phyloP scores from a whole-genome alignment of 1,140 invertebrate genomes.

The Rhyzopertha dominica region DNA sequence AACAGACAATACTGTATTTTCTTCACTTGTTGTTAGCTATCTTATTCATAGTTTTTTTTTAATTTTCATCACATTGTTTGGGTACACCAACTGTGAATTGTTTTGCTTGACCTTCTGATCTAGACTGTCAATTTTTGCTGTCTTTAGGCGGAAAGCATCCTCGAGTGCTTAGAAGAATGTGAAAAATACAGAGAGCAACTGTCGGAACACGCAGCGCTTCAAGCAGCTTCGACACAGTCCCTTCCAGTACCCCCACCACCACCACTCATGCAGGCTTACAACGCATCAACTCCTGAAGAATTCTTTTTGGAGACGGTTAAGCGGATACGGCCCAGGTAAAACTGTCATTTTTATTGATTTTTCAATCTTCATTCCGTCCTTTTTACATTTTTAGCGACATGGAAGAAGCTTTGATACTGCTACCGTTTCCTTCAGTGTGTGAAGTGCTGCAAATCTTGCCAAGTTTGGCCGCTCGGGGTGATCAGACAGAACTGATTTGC shows the following conservation, averaged over 20 bases:
- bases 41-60: too few relatives aligned
- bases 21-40: too few relatives aligned
- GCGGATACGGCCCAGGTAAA: constrained; percentile 67
- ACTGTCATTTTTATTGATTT: neutral
- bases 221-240: constrained; percentile 35
- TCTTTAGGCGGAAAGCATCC: constrained; percentile 75
- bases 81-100: neutral
- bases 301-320: constrained; percentile 77
- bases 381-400: constrained; percentile 72
- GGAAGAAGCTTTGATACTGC: constrained; percentile 79
- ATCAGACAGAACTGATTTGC: constrained; percentile 70
- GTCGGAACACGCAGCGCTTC: constrained; percentile 42
- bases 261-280: constrained; percentile 73
- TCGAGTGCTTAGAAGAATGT: constrained; percentile 83
- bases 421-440: constrained; percentile 78
- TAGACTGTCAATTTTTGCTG: constrained; percentile 5
- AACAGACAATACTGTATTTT: too few relatives aligned
- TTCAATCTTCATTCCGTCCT: constrained; percentile 4
- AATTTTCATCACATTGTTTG: too few relatives aligned
- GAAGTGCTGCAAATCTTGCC: constrained; percentile 72
- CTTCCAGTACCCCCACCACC: constrained; percentile 50
- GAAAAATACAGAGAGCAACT: constrained; percentile 59
- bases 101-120: neutral
- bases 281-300: constrained; percentile 65
- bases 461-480: constrained; percentile 57